Base-by-base conservation (phyloP, 1,140 invertebrate species). In the Physella acuta region DNA sequence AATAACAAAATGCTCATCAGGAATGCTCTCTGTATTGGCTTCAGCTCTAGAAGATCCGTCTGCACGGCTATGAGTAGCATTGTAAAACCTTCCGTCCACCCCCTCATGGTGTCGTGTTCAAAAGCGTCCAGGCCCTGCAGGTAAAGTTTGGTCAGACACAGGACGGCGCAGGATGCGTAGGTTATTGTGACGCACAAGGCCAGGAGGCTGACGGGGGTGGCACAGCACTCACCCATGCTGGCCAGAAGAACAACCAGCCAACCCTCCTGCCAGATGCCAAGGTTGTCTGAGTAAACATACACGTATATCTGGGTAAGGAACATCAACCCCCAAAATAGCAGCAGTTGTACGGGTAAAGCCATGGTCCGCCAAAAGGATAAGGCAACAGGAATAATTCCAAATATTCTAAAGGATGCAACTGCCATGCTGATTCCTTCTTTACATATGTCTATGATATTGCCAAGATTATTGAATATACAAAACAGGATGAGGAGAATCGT, bases 81-180 rank as follows among this genome's bases (percentile, higher is more conserved):
- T 0, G 87, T 88, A 26, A 88, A 80, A n/a, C 88, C 88, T 78
- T 89, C 88, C 8, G 87, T 87, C 82, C 87, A 87, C 2, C 88
- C 88, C 52, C 85, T 79, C 65, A 87, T 80, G 17, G 81, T 75
- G 67, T 86, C 85, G 71, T 84, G 79, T 30, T 83, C 84, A 60
- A 80, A 74, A 39, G 79, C 82, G 61, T 81, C 73, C 36, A 81
- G 80, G 1, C 85, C 86, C 73, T 85, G 83, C 17, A 88, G 76
- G 66, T 85, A 87, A 2, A 86, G 73, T 72, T 86, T 86, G 0
- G 86, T 87, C 11, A 82, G 59, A 31, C 81, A 82, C 5, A 88
- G 78, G n/a, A 87, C 78, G 60, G 83, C 80, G 73, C 85, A 85
- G 5, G 88, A 88, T 4, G 84, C 70, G 74, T 88, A 88, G 3